Evolutionary conservation across 2,888 invertebrate genomes (phyloP).

Genomic region (Spisula solida): DNA sequence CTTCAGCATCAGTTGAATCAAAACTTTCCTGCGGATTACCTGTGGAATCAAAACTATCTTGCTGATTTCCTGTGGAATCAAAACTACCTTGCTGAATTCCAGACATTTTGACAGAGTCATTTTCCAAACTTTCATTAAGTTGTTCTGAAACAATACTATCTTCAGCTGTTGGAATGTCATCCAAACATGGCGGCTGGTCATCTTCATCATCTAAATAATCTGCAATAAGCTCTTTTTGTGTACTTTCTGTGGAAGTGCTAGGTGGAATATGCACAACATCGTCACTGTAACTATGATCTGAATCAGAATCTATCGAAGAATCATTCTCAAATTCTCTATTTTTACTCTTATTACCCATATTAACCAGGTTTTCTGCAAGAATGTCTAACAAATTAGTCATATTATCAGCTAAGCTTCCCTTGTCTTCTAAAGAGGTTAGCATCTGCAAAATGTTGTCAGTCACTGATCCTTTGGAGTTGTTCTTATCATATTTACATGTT

Average conservation of each 20-base stretch:
- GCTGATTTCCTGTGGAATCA: neutral
- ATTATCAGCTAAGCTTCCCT: conserved; percentile 67
- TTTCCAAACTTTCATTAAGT: neutral
- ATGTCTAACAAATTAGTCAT: conserved; percentile 66
- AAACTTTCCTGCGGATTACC: neutral
- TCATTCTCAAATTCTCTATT: neutral
- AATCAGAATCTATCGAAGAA: conserved; percentile 28
- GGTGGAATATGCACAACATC: neutral
- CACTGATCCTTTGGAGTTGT: conserved; percentile 49
- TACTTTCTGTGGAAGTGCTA: conserved; percentile 28
- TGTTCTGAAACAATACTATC: conserved; percentile 2
- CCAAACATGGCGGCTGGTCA: conserved; percentile 57
- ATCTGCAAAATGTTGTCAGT: conserved; percentile 68
- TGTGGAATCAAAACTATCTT: neutral
- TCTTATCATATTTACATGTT: conserved; percentile 1
- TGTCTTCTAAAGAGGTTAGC: conserved; percentile 67
- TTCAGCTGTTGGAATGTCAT: conserved; percentile 62
- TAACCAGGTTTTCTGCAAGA: conserved; percentile 64
- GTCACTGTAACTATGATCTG: conserved; percentile 17
- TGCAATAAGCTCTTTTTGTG: conserved; percentile 46
- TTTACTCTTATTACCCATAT: conserved; percentile 28
- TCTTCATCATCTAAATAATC: conserved; percentile 44
- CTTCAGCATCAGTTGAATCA: neutral
- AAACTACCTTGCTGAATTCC: neutral
- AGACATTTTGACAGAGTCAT: neutral